Conservation (phyloP, 1,140 invertebrate species). For the Harlomillsia oculata region DNA sequence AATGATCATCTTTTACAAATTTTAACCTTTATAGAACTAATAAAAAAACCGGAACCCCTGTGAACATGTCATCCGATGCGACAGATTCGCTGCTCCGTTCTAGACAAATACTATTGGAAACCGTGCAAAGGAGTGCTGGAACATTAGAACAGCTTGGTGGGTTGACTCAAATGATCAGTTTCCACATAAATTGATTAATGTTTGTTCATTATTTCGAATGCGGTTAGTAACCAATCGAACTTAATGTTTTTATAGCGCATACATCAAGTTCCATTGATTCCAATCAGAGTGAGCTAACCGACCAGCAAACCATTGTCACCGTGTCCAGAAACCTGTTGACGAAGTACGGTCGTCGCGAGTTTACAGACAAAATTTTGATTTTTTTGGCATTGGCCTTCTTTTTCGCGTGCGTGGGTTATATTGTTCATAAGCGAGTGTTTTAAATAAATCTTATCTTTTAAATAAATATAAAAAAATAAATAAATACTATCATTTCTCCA, state of each 20-base stretch:
- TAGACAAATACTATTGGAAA: slow-evolving; percentile 71
- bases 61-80: slow-evolving; percentile 7
- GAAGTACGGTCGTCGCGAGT: slow-evolving; percentile 86
- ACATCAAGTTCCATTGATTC: slow-evolving; percentile 45
- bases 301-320: slow-evolving; percentile 72
- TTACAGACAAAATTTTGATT: slow-evolving; percentile 87
- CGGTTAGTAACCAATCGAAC: background rate
- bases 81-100: slow-evolving; percentile 76
- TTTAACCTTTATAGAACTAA: background rate
- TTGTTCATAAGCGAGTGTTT: no score
- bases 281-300: slow-evolving; percentile 73
- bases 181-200: background rate
- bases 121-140: slow-evolving; percentile 71
- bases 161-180: slow-evolving; percentile 6
- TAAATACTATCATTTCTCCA: no score
- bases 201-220: background rate
- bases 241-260: background rate
- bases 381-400: slow-evolving; percentile 87
- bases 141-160: slow-evolving; percentile 71
- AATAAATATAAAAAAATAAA: no score
- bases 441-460: no score
- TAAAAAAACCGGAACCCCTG: background rate
- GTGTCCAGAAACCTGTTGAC: slow-evolving; percentile 82
- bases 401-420: slow-evolving; percentile 79
- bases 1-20: background rate